These are phyloP conservation scores for Coturnix japonica DNA, from an alignment of 2,113 vertebrate genomes.

Conservation along the genomic window DNA sequence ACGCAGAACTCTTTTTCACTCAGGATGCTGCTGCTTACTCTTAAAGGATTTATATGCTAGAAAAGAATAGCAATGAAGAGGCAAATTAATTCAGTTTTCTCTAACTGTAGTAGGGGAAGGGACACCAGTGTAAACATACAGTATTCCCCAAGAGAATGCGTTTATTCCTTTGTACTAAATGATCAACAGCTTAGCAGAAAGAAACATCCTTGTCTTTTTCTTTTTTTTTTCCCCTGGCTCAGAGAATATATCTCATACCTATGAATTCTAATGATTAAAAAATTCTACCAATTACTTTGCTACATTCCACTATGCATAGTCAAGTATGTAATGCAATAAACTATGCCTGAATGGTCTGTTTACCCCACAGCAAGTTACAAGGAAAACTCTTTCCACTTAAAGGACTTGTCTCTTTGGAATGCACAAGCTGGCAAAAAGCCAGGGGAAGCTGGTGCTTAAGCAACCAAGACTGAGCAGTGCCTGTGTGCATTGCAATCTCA, in stretches of 20 bases:
- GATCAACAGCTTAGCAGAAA: constrained; percentile 14
- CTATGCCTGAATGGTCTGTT: constrained; percentile 80
- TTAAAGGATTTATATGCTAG: neutral
- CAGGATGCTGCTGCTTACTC: neutral
- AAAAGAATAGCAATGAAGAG: constrained; percentile 23
- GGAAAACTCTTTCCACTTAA: constrained; percentile 77
- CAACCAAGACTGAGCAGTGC: constrained; percentile 80
- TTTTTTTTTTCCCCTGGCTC: neutral
- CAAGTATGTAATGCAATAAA: constrained; percentile 79
- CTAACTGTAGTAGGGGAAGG: neutral
- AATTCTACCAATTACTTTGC: constrained; percentile 76
- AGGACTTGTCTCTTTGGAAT: constrained; percentile 78
- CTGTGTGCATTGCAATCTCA: constrained; percentile 80
- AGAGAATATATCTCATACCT: constrained; percentile 32
- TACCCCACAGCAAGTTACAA: constrained; percentile 79
- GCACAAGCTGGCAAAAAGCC: constrained; percentile 77
- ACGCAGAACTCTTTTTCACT: constrained; percentile 6
- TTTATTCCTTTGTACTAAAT: constrained; percentile 45
- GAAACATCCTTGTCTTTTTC: neutral
- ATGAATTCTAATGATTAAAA: constrained; percentile 72
- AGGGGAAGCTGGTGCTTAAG: constrained; percentile 82
- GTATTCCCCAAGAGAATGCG: constrained; percentile 21
- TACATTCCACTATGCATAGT: constrained; percentile 71
- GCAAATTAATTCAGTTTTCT: constrained; percentile 53
- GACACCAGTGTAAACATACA: constrained; percentile 1